These are phyloP conservation scores for Metalampra italica DNA, from an alignment of 2,888 invertebrate genomes.

Conservation along the genomic window DNA sequence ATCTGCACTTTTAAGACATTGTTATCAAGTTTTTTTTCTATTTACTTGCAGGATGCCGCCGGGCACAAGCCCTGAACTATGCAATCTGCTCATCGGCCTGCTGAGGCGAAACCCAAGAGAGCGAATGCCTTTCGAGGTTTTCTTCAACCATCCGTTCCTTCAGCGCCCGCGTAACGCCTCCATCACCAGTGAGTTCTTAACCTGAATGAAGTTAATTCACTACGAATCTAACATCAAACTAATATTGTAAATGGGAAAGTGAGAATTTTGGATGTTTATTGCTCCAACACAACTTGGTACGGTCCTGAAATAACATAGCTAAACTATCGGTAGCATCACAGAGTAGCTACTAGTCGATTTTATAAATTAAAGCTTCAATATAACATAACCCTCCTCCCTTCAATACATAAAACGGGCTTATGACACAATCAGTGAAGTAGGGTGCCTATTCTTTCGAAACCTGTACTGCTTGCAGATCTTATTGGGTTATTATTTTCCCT, in stretches of 20 bases:
- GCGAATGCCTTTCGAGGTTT: conserved; percentile 96
- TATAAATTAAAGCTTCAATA: too few species aligned
- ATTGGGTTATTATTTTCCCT: not conserved
- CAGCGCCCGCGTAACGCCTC: conserved; percentile 80
- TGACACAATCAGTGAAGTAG: conserved; percentile 22
- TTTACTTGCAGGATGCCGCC: conserved; percentile 87
- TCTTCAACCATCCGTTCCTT: conserved; percentile 96
- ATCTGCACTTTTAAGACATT: too few species aligned
- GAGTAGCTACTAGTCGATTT: too few species aligned
- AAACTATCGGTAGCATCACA: too few species aligned
- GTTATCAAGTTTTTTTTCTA: too few species aligned
- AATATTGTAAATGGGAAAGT: too few species aligned
- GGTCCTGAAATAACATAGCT: too few species aligned
- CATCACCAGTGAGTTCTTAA: conserved; percentile 58
- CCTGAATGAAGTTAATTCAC: not conserved
- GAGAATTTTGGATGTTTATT: too few species aligned
- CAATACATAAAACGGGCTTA: conserved; percentile 13
- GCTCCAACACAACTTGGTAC: too few species aligned
- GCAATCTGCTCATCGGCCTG: conserved; percentile 90
- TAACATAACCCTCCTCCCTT: too few species aligned
- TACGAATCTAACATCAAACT: conserved; percentile 1
- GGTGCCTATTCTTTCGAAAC: conserved; percentile 27
- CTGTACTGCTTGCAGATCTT: conserved; percentile 6
- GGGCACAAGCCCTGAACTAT: conserved; percentile 93
- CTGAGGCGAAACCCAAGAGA: conserved; percentile 95